Percentiles rank a stretch among this genome's conserved stretches.
These are phyloP conservation scores for Scaeva pyrastri DNA, from an alignment of 2,888 invertebrate genomes.

Conservation along the genomic window DNA sequence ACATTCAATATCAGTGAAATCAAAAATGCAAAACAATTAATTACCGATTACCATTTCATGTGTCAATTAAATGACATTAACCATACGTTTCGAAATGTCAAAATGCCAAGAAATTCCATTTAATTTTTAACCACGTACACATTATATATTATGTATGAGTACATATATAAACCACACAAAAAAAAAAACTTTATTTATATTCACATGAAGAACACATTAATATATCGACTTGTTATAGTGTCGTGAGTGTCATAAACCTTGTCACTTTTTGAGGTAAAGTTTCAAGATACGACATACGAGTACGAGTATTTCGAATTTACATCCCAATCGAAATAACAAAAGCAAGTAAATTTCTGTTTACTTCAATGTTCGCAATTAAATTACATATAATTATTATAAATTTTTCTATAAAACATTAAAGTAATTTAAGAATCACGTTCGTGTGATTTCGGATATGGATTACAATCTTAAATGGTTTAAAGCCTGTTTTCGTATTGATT, in stretches of 20 bases:
- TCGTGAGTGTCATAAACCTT: too few relatives aligned
- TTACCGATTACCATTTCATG: slow-evolving; percentile 18
- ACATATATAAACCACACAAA: too few relatives aligned
- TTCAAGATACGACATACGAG: too few relatives aligned
- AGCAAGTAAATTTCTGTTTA: too few relatives aligned
- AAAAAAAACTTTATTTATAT: neutral
- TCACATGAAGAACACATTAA: slow-evolving; percentile 5
- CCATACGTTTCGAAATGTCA: slow-evolving; percentile 25
- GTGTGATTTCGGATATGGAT: neutral
- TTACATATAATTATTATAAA: too few relatives aligned
- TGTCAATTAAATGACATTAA: slow-evolving; percentile 36
- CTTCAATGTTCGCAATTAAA: too few relatives aligned
- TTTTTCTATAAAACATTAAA: neutral
- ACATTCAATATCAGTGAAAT: neutral
- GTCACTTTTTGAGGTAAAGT: too few relatives aligned
- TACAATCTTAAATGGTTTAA: neutral
- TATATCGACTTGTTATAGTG: too few relatives aligned
- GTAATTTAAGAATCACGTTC: neutral
- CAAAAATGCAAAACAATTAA: slow-evolving; percentile 25
- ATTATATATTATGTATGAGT: too few relatives aligned
- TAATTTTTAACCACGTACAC: slow-evolving; percentile 6
- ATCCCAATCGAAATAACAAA: too few relatives aligned
- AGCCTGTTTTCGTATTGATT: neutral
- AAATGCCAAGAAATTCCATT: slow-evolving; percentile 12
- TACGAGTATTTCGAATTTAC: too few relatives aligned